Base-by-base conservation (phyloP, 2,797 vertebrate species). In the Ptychobarbus kaznakovi region DNA sequence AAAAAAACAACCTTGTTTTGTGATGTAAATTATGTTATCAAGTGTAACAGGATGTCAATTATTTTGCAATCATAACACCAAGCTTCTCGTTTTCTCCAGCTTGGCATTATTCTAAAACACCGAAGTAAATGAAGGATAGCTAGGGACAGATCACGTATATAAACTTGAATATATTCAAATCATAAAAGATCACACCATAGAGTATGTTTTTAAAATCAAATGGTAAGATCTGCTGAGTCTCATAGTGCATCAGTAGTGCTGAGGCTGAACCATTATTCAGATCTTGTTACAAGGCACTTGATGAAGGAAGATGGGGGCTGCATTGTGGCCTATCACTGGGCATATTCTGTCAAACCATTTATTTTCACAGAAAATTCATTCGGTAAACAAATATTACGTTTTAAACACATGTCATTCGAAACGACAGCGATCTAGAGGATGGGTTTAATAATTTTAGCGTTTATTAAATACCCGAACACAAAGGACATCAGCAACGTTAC, bases 401-500 rank as follows among this genome's bases (percentile, higher is more conserved):
- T 22, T 10, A 12, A 20, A 42, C 63, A 1, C 38, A 70, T 35
- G 35, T 2, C 32, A 56, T 40, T 56, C 20, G 61, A 58, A 72
- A 78, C 1, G 4, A 79, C 46, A n/a, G 6, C 80, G 4, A 40
- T 28, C 6, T 1, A 16, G 5, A 12, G 32, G 15, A 70, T 70
- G 13, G 4, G 32, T 32, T 32, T 32, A 32, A 32, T 32, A 32
- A 65, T 7, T 35, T 13, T 22, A 51, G 11, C 18, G 40, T 76
- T 56, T 3, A 69, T 68, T 28, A 73, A 49, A 32, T 3, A 49
- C 18, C 22, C 18, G 80, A 1, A 51, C 51, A 70, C 40, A 40
- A 63, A 63, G 7, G 42, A 49, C n/a, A 70, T 35, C 49, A 86
- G 76, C 42, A 32, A 69, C 32, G 32, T 32, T 88, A 91, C 90